These are phyloP conservation scores for Rhinolophus sinicus DNA, from an alignment of 2,113 vertebrate genomes.

Conservation along the genomic window DNA sequence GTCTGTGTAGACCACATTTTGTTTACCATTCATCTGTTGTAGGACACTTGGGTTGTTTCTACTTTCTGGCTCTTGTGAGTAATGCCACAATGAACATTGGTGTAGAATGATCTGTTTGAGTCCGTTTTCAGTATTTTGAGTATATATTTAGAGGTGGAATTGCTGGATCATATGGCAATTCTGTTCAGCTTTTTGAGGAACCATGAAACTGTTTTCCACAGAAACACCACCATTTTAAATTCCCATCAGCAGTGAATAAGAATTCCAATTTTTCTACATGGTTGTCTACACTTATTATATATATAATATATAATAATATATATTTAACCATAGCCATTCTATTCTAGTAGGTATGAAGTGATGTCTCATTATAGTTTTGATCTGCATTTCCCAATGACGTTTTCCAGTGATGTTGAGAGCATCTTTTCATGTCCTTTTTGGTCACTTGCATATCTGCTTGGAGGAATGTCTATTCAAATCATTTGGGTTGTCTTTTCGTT, in stretches of 20 bases:
- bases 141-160: background rate
- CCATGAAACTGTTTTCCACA: background rate
- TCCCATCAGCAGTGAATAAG: background rate
- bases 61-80: background rate
- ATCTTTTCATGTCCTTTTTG: background rate
- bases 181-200: background rate
- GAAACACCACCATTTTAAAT: background rate
- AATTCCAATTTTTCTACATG: background rate
- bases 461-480: background rate
- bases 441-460: background rate
- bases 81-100: background rate
- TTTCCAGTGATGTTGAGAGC: background rate
- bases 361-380: background rate
- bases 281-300: background rate
- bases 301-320: too few relatives aligned
- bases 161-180: background rate
- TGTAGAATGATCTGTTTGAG: background rate
- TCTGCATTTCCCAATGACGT: background rate
- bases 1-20: background rate
- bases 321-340: background rate
- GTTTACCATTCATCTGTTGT: background rate
- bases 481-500: background rate
- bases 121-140: background rate
- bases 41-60: background rate
- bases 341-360: background rate